Evolutionary conservation across 2,113 vertebrate genomes (phyloP).

Genomic region (Sebastes fasciatus): DNA sequence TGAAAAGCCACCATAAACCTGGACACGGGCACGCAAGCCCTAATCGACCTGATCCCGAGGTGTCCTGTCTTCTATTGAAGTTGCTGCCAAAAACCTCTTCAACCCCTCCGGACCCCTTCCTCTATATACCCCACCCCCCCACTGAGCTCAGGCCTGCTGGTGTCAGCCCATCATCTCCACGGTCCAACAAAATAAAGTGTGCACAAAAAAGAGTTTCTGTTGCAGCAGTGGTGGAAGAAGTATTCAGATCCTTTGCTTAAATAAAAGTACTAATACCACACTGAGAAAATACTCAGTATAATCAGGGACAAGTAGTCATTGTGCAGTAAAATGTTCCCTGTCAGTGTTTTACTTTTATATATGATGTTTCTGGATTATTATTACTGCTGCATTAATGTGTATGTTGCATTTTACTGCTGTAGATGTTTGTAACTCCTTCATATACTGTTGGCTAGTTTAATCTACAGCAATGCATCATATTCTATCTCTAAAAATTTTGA

Average conservation of each 20-base stretch:
- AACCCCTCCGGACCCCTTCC: constrained; percentile 11
- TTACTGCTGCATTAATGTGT: neutral
- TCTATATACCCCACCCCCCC: constrained; percentile 20
- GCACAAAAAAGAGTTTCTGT: neutral
- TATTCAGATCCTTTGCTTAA: neutral
- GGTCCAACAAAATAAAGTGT: neutral
- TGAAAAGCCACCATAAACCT: constrained; percentile 68
- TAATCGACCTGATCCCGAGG: constrained; percentile 70
- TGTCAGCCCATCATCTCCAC: constrained; percentile 25
- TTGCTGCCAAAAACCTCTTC: constrained; percentile 52
- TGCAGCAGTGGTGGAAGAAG: neutral
- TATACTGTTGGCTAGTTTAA: no score
- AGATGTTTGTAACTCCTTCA: neutral
- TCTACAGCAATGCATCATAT: no score
- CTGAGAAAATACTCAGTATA: neutral
- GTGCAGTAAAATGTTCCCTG: neutral
- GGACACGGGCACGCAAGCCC: constrained; percentile 59
- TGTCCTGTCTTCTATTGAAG: constrained; percentile 69
- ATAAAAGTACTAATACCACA: neutral
- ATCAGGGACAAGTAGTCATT: neutral
- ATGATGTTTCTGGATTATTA: neutral
- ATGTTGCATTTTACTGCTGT: neutral
- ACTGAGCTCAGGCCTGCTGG: constrained; percentile 15
- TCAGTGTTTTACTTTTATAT: neutral
- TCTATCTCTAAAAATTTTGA: no score